Evolutionary conservation across 2,888 invertebrate genomes (phyloP), one percentile per base, ranked within the genome.

Genomic region (Dryomyza anilis): DNA sequence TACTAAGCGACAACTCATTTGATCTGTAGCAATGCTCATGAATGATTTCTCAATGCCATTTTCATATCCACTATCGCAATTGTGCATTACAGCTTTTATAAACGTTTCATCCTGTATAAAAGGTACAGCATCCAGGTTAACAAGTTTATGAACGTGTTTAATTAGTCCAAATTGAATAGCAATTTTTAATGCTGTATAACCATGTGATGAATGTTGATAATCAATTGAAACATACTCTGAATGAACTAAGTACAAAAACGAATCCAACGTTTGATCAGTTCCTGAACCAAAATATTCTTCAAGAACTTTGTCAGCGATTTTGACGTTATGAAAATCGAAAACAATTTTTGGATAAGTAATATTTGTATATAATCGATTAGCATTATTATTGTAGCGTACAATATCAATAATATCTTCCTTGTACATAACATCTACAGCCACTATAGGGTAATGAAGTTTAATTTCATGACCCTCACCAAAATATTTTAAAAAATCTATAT

Each of bases 211-310:
- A 79, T 93, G 92, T 72, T 87, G 86, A 81, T 89, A 89, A 81
- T 91, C 88, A 61, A 91, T 88, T 12, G 89, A 88, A 63, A 91
- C 88, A 74, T 90, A 89, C 81, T 94, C 93, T 50, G 89, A 88
- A 64, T 91, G 83, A 76, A 94, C 89, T 77, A 93, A 86, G 82
- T 93, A 89, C 73, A 93, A 83, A 71, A 95, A 86, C 79, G 90
- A 89, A 23, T 88, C 86, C 81, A 92, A 91, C 71, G 87, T 86
- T 74, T 89, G 88, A 79, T 91, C 87, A 8, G 82, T 82, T 0
- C 87, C 87, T 4, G 74, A 76, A 43, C 46, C 43, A 45, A 72
- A 69, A 56, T 76, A 77, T 21, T 67, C 63, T 16, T 72, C 72
- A 4, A 77, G 59, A 16, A 70, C 85, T 72, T 86, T 86, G 62